A percentile compares a stretch with the other conserved stretches of the same genome.
Conservation (phyloP, 2,888 invertebrate species). For the Germaria angustata region DNA sequence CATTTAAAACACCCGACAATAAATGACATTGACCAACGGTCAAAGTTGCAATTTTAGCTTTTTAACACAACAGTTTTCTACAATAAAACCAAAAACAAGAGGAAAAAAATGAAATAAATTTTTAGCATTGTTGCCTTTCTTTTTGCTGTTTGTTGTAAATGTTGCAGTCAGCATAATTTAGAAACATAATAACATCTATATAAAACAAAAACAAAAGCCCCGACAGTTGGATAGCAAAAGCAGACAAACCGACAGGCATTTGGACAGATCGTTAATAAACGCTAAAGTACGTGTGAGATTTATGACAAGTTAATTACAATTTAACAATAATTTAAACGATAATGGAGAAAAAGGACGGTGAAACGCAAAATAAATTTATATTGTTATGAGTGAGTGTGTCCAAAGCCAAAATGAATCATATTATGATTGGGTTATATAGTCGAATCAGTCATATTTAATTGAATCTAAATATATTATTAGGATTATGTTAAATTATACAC, state of each 20-base stretch:
- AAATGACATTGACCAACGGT: slow-evolving; percentile 62
- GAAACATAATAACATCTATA: slow-evolving; percentile 48
- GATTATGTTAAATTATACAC: too few species aligned
- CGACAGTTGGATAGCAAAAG: not conserved
- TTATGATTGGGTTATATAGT: too few species aligned
- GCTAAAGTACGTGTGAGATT: slow-evolving; percentile 60
- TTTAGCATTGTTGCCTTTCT: slow-evolving; percentile 3
- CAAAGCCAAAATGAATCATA: too few species aligned
- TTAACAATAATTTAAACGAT: slow-evolving; percentile 44
- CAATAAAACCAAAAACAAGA: not conserved
- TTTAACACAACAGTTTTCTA: slow-evolving; percentile 38
- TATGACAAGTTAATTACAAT: slow-evolving; percentile 66
- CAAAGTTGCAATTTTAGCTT: slow-evolving; percentile 64
- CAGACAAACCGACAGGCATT: slow-evolving; percentile 11
- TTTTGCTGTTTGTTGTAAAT: not conserved
- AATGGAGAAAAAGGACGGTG: too few species aligned
- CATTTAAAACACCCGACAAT: slow-evolving; percentile 42
- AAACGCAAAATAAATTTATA: too few species aligned
- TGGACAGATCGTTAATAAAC: slow-evolving; percentile 35
- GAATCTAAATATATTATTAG: too few species aligned
- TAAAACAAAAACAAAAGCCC: slow-evolving; percentile 17
- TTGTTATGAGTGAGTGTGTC: too few species aligned
- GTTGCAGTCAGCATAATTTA: slow-evolving; percentile 61
- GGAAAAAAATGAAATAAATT: not conserved
- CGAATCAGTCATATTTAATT: too few species aligned